A percentile compares a stretch with the other conserved stretches of the same genome.
Evolutionary conservation across 2,888 invertebrate species (phyloP).

Genomic region (Lasiommata megera): DNA sequence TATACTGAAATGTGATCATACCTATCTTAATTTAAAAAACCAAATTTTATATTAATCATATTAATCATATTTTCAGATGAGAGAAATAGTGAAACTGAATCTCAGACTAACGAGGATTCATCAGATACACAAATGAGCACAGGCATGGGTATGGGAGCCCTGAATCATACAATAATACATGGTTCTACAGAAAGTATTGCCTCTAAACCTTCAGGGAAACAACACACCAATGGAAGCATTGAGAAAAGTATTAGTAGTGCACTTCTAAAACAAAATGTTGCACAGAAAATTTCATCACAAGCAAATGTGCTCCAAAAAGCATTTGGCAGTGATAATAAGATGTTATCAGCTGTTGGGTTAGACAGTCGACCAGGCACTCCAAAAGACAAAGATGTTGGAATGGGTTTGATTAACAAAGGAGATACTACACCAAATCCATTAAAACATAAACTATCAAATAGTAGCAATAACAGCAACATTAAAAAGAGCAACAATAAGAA

Average conservation of each 20-base stretch:
- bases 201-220: constrained; percentile 75
- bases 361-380: constrained; percentile 75
- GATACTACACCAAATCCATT: constrained; percentile 65
- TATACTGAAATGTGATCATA: too few species aligned
- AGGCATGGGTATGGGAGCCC: constrained; percentile 63
- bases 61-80: constrained; percentile 81
- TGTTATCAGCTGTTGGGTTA: constrained; percentile 62
- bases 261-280: constrained; percentile 63
- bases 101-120: constrained; percentile 89
- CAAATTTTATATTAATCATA: too few species aligned
- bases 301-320: constrained; percentile 69
- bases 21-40: too few species aligned
- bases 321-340: constrained; percentile 65
- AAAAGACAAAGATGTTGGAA: constrained; percentile 67
- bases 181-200: constrained; percentile 75
- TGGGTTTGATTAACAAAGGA: constrained; percentile 57
- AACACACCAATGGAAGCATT: constrained; percentile 70
- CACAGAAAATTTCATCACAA: constrained; percentile 65
- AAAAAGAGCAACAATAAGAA: constrained; percentile 92
- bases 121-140: constrained; percentile 84
- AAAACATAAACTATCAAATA: constrained; percentile 77
- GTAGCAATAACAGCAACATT: constrained; percentile 73
- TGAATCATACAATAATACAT: constrained; percentile 75
- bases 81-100: constrained; percentile 93
- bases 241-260: constrained; percentile 65